Evolutionary conservation across 1,140 invertebrate species (phyloP).

Genomic region (Ceratoteleas bidentatus): DNA sequence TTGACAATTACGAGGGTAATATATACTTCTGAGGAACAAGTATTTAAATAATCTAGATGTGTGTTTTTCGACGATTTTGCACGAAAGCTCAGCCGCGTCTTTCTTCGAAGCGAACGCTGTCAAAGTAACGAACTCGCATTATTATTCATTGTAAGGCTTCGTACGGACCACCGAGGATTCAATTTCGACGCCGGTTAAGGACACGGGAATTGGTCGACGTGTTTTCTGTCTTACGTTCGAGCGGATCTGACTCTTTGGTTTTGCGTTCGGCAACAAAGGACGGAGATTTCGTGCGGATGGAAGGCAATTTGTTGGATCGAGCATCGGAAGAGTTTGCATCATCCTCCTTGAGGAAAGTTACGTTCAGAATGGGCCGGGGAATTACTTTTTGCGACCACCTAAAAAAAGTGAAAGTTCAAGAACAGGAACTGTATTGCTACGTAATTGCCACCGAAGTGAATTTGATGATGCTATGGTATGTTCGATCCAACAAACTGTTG

Average conservation of each 20-base stretch:
- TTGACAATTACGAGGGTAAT: conserved; percentile 29
- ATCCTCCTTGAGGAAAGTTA: no score
- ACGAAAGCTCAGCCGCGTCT: conserved; percentile 56
- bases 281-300: neutral
- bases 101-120: conserved; percentile 47
- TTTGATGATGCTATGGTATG: no score
- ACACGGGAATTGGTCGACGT: conserved; percentile 3
- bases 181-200: conserved; percentile 4
- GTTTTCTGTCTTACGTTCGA: conserved; percentile 3
- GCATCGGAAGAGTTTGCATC: no score
- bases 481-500: no score
- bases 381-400: no score
- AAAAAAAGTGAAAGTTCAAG: no score
- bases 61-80: conserved; percentile 45
- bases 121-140: conserved; percentile 33
- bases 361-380: no score
- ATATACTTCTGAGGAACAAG: conserved; percentile 37
- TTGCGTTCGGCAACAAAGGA: neutral
- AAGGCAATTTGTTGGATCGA: no score
- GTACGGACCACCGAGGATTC: conserved; percentile 7
- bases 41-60: conserved; percentile 53
- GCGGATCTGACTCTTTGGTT: neutral
- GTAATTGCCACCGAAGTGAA: no score
- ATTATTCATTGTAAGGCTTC: conserved; percentile 47
- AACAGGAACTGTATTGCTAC: no score